A percentile compares a stretch with the other conserved stretches of the same genome.
Conservation (phyloP, 1,140 invertebrate genomes). For the Subanguina moxae region DNA sequence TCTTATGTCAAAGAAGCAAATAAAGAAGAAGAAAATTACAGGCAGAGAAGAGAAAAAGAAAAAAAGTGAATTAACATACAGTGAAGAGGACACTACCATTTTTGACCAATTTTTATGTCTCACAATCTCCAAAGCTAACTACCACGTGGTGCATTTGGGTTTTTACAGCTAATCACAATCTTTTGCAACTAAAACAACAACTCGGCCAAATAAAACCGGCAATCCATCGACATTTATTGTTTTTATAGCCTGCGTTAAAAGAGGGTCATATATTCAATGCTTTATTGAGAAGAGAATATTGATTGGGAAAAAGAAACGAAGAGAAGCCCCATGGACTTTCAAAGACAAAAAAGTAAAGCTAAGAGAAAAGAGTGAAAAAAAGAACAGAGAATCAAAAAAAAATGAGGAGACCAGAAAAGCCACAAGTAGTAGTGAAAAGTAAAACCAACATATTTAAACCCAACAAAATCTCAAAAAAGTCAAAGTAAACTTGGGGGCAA, state of each 20-base stretch:
- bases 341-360: not conserved
- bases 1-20: not conserved
- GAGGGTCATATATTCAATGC: not conserved
- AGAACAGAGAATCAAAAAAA: not conserved
- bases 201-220: too few relatives aligned
- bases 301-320: not conserved
- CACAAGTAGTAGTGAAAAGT: too few relatives aligned
- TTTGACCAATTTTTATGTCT: too few relatives aligned
- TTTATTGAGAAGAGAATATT: not conserved
- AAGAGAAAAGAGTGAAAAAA: not conserved
- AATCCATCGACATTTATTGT: not conserved
- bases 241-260: not conserved
- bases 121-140: too few relatives aligned
- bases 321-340: not conserved
- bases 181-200: too few relatives aligned
- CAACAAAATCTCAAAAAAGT: too few relatives aligned
- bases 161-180: too few relatives aligned
- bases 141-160: too few relatives aligned
- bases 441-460: too few relatives aligned
- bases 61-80: not conserved
- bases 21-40: not conserved
- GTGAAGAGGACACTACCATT: too few relatives aligned
- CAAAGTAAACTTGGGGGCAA: too few relatives aligned
- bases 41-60: not conserved
- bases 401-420: too few relatives aligned